Base-by-base conservation (phyloP, 1,140 invertebrate genomes). In the Drosophila insularis region DNA sequence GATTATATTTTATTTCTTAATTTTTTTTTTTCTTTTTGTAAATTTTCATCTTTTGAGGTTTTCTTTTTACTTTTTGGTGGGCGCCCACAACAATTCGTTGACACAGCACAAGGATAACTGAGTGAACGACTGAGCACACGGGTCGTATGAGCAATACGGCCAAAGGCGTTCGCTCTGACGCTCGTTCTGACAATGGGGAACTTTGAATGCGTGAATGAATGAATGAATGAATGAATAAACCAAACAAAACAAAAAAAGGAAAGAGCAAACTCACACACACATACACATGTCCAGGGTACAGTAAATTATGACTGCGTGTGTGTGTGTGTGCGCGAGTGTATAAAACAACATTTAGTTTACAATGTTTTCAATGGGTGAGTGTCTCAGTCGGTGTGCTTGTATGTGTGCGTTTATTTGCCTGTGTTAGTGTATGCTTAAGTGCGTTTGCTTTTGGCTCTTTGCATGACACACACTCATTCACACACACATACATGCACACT, bases 71-170 rank as follows among this genome's bases (percentile, higher is more conserved):
- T 46, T 50, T 50, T 50, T 50, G 43, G 17, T 43, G 63, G 67
- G 60, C 60, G 70, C 68, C 75, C 75, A 84, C 84, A 89, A 86
- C 82, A 89, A 89, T 80, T 70, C 82, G 68, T 87, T 87, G 75
- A 80, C 82, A 87, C 76, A 65, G 76, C 84, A 63, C 84, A 89
- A 84, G 84, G 80, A 87, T 89, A 89, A 87, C 84, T 89, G 81
- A 86, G 23, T 50, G 43, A 21, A 50, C 43, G 17, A 87, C 84
- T 89, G 59, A 67, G 81, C 74, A 78, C 82, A 81, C 82, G 35
- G 82, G 71, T 84, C 84, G 84, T 89, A 84, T 89, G 80, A 89
- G 84, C 80, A 89, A 80, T 65, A 80, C 84, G 65, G 67, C 63
- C 61, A 71, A 81, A 81, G 75, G 70, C 78, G 64, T 74, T 71